Percentiles rank a stretch among this genome's conserved stretches.
Evolutionary conservation across 2,113 vertebrate genomes (phyloP).

Genomic region (Pontoporia blainvillei): DNA sequence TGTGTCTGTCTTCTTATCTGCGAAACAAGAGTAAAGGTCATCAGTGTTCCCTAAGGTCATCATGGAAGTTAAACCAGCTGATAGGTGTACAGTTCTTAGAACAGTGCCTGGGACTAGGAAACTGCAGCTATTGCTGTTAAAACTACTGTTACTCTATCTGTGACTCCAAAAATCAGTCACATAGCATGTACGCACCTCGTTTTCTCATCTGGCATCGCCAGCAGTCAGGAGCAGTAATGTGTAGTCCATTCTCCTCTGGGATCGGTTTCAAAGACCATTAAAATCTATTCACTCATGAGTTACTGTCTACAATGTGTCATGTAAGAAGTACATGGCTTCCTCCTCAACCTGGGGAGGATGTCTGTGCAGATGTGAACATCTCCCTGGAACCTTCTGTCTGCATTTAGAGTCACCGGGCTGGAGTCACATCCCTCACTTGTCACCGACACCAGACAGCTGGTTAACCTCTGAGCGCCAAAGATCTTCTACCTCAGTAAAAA

Average conservation of each 20-base stretch:
- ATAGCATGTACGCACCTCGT: fast-evolving
- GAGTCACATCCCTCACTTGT: background rate
- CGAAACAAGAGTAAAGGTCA: background rate
- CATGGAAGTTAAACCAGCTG: background rate
- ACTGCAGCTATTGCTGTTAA: fast-evolving
- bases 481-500: background rate
- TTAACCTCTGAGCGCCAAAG: background rate
- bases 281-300: too few relatives aligned
- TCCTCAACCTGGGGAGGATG: background rate
- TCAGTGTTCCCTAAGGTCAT: background rate
- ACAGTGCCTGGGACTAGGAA: background rate
- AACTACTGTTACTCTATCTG: background rate
- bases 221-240: fast-evolving
- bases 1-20: background rate
- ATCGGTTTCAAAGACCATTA: fast-evolving
- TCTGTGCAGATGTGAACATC: fast-evolving
- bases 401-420: fast-evolving
- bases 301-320: fast-evolving
- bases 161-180: background rate
- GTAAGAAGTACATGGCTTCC: fast-evolving
- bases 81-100: fast-evolving
- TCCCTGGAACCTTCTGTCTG: fast-evolving
- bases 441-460: constrained; percentile 67
- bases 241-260: fast-evolving
- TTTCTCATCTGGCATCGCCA: too few relatives aligned